A percentile compares a stretch with the other conserved stretches of the same genome.
Conservation (phyloP, 2,797 vertebrate species). For the Sylvilagus floridanus region DNA sequence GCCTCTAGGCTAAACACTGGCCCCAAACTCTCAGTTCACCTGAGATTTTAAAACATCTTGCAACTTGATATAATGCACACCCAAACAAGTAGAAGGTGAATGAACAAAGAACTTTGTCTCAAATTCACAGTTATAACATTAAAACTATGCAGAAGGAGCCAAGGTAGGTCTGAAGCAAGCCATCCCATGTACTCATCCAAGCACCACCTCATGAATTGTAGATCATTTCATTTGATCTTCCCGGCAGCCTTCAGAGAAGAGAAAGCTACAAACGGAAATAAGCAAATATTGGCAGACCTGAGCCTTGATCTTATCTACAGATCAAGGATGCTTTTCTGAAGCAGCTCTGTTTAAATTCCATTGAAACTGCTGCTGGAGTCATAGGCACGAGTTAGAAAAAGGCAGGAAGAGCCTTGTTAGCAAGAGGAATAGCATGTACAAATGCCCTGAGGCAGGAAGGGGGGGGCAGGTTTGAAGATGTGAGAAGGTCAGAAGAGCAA, state of each 20-base stretch:
- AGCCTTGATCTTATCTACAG: background rate
- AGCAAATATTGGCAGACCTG: background rate
- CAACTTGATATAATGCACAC: background rate
- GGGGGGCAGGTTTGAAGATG: background rate
- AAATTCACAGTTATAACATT: background rate
- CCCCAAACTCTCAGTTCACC: background rate
- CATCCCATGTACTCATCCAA: rapidly evolving
- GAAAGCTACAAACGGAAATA: constrained; percentile 10
- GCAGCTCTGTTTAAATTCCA: background rate
- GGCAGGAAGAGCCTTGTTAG: background rate
- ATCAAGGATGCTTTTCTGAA: constrained; percentile 2
- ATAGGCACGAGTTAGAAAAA: background rate
- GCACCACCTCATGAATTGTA: background rate
- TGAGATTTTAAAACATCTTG: constrained; percentile 1
- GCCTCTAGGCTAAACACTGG: no score
- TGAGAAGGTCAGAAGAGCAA: background rate
- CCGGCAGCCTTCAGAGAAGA: constrained; percentile 1
- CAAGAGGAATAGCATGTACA: background rate
- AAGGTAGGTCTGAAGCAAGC: background rate
- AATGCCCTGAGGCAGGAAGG: background rate
- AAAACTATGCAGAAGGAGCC: background rate
- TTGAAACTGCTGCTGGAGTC: background rate
- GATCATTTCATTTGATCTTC: background rate
- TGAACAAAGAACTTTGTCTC: background rate
- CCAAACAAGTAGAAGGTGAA: background rate